Conservation (phyloP, 1,140 invertebrate species). For the Cepaea nemoralis region DNA sequence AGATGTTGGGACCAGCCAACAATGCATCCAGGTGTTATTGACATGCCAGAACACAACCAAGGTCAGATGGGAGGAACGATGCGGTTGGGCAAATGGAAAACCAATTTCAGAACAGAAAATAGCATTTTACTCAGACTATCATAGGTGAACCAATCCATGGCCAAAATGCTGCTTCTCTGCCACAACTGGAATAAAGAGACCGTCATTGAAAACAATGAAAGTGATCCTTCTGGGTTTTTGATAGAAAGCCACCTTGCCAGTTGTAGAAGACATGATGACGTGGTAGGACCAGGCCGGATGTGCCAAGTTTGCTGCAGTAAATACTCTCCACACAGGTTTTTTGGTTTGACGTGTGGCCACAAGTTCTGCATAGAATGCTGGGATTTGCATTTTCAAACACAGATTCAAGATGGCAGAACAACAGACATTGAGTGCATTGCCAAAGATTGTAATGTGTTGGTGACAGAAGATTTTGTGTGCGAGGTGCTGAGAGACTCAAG, state of each 20-base stretch:
- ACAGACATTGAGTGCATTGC: conserved; percentile 95
- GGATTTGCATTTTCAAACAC: conserved; percentile 94
- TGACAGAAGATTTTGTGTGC: conserved; percentile 95
- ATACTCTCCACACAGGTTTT: conserved; percentile 78
- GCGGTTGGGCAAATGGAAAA: too few relatives aligned
- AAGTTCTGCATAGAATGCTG: conserved; percentile 95
- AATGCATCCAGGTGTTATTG: too few relatives aligned
- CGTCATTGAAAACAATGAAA: too few relatives aligned
- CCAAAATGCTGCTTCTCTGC: too few relatives aligned
- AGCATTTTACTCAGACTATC: too few relatives aligned
- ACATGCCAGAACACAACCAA: too few relatives aligned
- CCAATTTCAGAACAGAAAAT: too few relatives aligned
- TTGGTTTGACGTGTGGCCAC: conserved; percentile 88
- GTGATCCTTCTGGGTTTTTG: conserved; percentile 11
- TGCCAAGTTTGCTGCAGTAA: conserved; percentile 79
- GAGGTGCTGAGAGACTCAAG: conserved; percentile 81
- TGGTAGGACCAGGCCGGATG: conserved; percentile 47
- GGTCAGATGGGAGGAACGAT: too few relatives aligned
- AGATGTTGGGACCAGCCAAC: too few relatives aligned
- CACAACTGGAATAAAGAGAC: too few relatives aligned
- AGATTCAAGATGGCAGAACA: conserved; percentile 89
- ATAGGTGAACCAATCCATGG: too few relatives aligned
- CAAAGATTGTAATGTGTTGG: conserved; percentile 89
- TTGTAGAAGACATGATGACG: conserved; percentile 14
- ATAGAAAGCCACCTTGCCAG: conserved; percentile 17